Percentiles rank a stretch among this genome's conserved stretches.
Evolutionary conservation across 2,888 invertebrate genomes (phyloP).

Genomic region (Harpalus rufipes): DNA sequence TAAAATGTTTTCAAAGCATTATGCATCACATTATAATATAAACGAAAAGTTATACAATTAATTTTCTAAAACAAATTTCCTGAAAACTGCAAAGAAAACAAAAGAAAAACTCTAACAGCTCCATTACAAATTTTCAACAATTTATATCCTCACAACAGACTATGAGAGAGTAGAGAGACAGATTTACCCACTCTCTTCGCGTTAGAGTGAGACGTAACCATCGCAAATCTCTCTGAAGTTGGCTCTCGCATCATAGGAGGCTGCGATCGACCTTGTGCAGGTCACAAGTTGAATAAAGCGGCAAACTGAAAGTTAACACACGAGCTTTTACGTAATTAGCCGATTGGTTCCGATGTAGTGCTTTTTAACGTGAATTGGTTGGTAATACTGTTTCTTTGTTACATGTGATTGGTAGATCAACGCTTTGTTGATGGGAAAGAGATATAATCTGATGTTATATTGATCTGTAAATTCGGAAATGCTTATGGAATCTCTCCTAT

Average conservation of each 20-base stretch:
- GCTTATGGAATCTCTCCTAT: neutral
- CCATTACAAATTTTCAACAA: constrained; percentile 65
- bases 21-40: constrained; percentile 23
- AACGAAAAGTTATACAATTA: constrained; percentile 39
- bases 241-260: neutral
- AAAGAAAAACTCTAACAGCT: constrained; percentile 56
- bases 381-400: constrained; percentile 44
- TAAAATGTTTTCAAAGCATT: neutral
- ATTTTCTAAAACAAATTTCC: constrained; percentile 45
- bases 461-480: constrained; percentile 9
- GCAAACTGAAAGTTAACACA: constrained; percentile 22
- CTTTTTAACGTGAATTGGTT: constrained; percentile 45
- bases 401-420: constrained; percentile 30
- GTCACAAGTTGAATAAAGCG: constrained; percentile 30
- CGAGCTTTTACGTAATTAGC: constrained; percentile 62
- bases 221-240: constrained; percentile 39
- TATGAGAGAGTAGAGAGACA: constrained; percentile 32
- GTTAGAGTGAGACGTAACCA: neutral
- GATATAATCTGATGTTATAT: constrained; percentile 30
- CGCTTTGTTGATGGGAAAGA: constrained; percentile 24
- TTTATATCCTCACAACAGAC: constrained; percentile 53
- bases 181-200: neutral
- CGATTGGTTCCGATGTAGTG: constrained; percentile 51
- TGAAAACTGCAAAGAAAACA: constrained; percentile 36
- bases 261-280: neutral